Conservation (phyloP, 2,113 vertebrate genomes). For the Peucedramus taeniatus region DNA sequence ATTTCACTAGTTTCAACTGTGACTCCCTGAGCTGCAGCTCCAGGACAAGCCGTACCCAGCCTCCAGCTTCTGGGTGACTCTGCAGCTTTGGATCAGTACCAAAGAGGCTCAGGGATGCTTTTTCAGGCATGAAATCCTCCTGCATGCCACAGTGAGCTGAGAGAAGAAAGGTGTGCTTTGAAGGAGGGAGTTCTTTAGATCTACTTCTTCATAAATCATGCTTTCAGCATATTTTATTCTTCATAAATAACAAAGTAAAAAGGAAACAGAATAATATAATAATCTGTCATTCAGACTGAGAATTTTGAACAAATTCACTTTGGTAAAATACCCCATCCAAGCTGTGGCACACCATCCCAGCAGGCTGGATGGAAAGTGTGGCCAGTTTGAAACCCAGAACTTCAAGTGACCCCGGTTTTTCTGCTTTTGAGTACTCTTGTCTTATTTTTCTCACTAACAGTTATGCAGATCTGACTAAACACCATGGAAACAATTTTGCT, state of each 20-base stretch:
- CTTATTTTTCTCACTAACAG: neutral
- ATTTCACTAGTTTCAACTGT: neutral
- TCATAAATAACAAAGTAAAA: neutral
- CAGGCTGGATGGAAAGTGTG: neutral
- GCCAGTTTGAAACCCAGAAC: neutral
- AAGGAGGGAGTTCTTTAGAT: neutral
- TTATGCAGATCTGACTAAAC: neutral
- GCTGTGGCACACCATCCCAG: neutral
- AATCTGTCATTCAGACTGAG: neutral
- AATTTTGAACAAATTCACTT: neutral
- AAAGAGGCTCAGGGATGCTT: neutral
- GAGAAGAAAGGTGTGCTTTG: constrained; percentile 3
- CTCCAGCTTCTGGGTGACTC: neutral
- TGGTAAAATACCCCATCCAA: neutral
- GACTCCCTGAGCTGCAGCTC: neutral
- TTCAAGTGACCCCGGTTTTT: neutral
- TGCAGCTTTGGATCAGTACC: neutral
- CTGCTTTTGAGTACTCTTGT: neutral
- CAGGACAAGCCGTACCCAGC: neutral
- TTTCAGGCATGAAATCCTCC: neutral
- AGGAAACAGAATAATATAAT: neutral
- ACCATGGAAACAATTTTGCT: constrained; percentile 37
- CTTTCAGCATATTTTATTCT: constrained; percentile 26
- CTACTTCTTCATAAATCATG: constrained; percentile 1
- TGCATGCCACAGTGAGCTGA: neutral